Conservation (phyloP, 1,140 invertebrate species). For the Mactra quadrangularis region DNA sequence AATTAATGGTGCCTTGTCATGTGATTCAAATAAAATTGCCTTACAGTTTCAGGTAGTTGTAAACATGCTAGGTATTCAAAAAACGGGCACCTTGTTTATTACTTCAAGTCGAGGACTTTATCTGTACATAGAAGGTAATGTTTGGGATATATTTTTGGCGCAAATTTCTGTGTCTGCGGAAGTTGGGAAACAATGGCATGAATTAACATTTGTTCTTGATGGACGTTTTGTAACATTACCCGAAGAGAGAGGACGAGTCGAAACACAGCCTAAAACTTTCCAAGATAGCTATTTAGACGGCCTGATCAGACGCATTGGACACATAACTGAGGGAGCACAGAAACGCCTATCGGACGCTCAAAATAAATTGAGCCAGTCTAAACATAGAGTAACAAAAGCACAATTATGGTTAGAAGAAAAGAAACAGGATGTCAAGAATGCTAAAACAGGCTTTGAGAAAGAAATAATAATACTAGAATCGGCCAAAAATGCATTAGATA, state of each 20-base stretch:
- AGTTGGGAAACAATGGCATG: slow-evolving; percentile 37
- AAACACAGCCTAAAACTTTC: slow-evolving; percentile 4
- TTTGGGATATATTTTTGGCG: slow-evolving; percentile 56
- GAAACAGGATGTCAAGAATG: slow-evolving; percentile 9
- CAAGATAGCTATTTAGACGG: slow-evolving; percentile 51
- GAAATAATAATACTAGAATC: slow-evolving; percentile 34
- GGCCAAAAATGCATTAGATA: slow-evolving; percentile 55
- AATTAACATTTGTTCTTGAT: slow-evolving; percentile 34
- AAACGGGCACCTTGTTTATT: slow-evolving; percentile 24
- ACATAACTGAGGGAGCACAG: slow-evolving; percentile 6
- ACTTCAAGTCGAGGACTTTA: slow-evolving; percentile 23
- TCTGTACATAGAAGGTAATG: slow-evolving; percentile 45
- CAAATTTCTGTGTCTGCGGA: slow-evolving; percentile 34
- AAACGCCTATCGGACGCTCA: slow-evolving; percentile 33
- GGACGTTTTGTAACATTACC: slow-evolving; percentile 14
- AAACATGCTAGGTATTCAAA: slow-evolving; percentile 5
- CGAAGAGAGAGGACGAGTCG: not conserved
- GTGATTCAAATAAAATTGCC: slow-evolving; percentile 15
- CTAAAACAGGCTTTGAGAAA: slow-evolving; percentile 51
- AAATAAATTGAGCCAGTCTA: not conserved
- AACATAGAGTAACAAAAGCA: slow-evolving; percentile 17
- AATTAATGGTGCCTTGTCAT: not conserved
- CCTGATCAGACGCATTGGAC: not conserved
- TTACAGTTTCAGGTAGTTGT: not conserved
- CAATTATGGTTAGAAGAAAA: slow-evolving; percentile 47